Evolutionary conservation across 2,113 vertebrate species (phyloP).

Genomic region (Pogona vitticeps): DNA sequence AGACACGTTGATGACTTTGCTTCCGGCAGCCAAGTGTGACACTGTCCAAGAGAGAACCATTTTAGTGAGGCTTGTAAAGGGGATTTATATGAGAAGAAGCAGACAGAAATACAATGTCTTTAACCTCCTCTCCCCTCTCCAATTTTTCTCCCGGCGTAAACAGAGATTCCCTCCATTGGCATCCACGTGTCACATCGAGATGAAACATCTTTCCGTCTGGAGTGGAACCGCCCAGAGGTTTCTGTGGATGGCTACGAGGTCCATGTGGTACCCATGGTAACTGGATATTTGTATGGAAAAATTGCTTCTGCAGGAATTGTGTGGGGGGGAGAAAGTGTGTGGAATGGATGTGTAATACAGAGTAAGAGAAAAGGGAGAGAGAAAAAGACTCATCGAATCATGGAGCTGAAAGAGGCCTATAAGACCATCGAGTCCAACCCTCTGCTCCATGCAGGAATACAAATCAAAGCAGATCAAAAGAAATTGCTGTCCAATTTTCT

Average conservation of each 20-base stretch:
- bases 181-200: conserved; percentile 65
- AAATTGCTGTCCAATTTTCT: too few relatives aligned
- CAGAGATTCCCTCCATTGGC: conserved; percentile 64
- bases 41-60: neutral
- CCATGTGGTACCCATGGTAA: conserved; percentile 79
- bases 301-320: too few relatives aligned
- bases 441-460: too few relatives aligned
- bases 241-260: conserved; percentile 72
- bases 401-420: too few relatives aligned
- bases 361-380: neutral
- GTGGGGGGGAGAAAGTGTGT: neutral
- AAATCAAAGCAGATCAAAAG: too few relatives aligned
- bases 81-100: neutral
- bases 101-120: neutral
- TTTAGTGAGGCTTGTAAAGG: neutral
- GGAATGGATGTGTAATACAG: neutral
- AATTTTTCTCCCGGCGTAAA: neutral
- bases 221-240: conserved; percentile 63
- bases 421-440: too few relatives aligned
- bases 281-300: neutral
- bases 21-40: neutral
- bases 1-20: too few relatives aligned
- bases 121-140: too few relatives aligned
- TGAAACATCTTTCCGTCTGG: conserved; percentile 65
- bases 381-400: too few relatives aligned